These are phyloP conservation scores for Xylota segnis DNA, from an alignment of 2,888 invertebrate species.

Conservation along the genomic window DNA sequence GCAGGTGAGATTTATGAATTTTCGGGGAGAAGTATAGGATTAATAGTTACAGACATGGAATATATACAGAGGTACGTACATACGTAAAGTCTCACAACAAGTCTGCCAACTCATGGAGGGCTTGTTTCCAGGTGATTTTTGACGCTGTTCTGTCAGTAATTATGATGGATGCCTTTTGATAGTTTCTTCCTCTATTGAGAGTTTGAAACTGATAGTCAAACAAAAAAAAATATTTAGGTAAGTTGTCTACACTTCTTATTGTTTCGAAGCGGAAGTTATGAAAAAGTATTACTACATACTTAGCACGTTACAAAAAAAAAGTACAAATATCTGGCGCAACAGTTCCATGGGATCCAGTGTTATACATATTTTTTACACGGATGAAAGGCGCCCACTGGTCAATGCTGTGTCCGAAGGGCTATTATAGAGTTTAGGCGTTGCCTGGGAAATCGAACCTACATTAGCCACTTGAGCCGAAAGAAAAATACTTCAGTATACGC, in stretches of 20 bases:
- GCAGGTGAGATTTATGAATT: slow-evolving; percentile 58
- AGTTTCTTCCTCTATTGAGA: not conserved
- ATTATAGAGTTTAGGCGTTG: too few species aligned
- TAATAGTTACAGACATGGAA: slow-evolving; percentile 2
- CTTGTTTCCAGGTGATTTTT: slow-evolving; percentile 26
- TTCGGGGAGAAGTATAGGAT: slow-evolving; percentile 4
- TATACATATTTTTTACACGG: too few species aligned
- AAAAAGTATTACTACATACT: too few species aligned
- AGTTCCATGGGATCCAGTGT: too few species aligned
- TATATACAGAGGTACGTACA: not conserved
- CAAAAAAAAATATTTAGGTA: not conserved
- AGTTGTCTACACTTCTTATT: not conserved
- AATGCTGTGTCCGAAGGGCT: too few species aligned
- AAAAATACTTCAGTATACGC: too few species aligned
- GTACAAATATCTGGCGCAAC: too few species aligned
- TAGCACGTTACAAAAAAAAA: too few species aligned
- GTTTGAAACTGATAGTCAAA: slow-evolving; percentile 8
- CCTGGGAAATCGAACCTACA: too few species aligned
- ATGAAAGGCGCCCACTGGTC: too few species aligned
- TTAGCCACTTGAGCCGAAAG: too few species aligned
- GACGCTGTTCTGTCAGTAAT: slow-evolving; percentile 21
- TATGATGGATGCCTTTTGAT: slow-evolving; percentile 30
- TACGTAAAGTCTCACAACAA: not conserved
- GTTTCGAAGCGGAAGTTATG: slow-evolving; percentile 10
- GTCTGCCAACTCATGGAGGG: slow-evolving; percentile 27